Conservation (phyloP, 2,888 invertebrate genomes). For the Drosophila neotestacea region DNA sequence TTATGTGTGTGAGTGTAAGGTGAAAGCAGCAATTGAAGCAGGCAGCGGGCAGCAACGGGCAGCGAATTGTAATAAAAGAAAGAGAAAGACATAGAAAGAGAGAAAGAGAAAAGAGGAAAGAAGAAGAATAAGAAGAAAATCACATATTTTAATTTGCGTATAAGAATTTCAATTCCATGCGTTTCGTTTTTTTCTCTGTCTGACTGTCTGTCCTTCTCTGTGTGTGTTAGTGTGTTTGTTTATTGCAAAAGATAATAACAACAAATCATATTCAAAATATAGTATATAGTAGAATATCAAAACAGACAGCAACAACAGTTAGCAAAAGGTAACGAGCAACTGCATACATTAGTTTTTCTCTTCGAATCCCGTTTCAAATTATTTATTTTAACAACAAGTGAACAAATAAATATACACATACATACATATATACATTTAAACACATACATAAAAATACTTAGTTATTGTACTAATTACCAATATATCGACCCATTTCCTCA, state of each 20-base stretch:
- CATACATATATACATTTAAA: slow-evolving; percentile 1
- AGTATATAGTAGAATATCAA: slow-evolving; percentile 31
- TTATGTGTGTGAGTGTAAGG: slow-evolving; percentile 9
- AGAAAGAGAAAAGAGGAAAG: slow-evolving; percentile 19
- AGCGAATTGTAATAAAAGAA: slow-evolving; percentile 40
- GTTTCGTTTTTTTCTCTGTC: slow-evolving; percentile 25
- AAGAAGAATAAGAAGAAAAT: slow-evolving; percentile 48
- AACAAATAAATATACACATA: slow-evolving; percentile 15
- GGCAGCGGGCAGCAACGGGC: slow-evolving; percentile 29
- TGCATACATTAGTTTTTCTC: slow-evolving; percentile 24
- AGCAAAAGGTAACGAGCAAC: slow-evolving; percentile 46
- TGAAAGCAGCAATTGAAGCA: slow-evolving; percentile 32
- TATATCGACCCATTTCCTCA: no score
- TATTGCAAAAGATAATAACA: slow-evolving; percentile 47
- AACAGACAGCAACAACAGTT: slow-evolving; percentile 55
- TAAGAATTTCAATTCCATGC: slow-evolving; percentile 63
- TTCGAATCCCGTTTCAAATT: slow-evolving; percentile 9
- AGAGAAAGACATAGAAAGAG: slow-evolving; percentile 36
- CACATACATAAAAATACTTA: slow-evolving; percentile 11
- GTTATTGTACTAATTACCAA: background rate
- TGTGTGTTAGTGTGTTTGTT: background rate
- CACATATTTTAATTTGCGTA: slow-evolving; percentile 72
- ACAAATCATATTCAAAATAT: slow-evolving; percentile 33
- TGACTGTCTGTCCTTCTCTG: slow-evolving; percentile 20
- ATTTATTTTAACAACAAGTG: slow-evolving; percentile 20